Base-by-base conservation (phyloP, 2,888 invertebrate genomes). In the Torymus tubicola region DNA sequence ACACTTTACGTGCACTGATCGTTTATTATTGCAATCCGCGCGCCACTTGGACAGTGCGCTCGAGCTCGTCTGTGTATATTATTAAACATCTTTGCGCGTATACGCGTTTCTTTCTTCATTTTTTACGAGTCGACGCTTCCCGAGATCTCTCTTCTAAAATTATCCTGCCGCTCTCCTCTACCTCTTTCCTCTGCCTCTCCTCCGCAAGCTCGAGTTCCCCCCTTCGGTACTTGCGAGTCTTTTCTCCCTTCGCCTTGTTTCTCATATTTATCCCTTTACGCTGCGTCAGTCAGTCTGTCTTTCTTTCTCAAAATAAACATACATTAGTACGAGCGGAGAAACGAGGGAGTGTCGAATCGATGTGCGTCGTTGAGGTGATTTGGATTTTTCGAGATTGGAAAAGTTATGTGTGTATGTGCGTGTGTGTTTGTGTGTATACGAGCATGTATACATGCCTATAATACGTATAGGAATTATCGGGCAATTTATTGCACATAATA, bases 21-120 rank as follows among this genome's bases (percentile, higher is more conserved):
- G 79, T 80, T 80, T 80, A 74, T 80, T 74, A 80, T 80, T 65
- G 64, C 74, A 70, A 80, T 74, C 70, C 74, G 63, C 14, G 53
- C 16, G 18, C 21, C 57, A 50, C 58, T 71, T 31, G 57, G 68
- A 52, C 57, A 3, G 42, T 52, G 18, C 21, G 53, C 21, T n/a
- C n/a, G 68, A 67, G 18, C 58, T 18, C 67, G n/a, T 2, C 16
- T 31, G 52, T 74, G 69, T 80, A 80, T 80, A 80, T 80, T 80
- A 74, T 80, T 80, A 74, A 82, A 80, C 82, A 58, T 80, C 80
- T 77, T 79, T 76, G 76, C 55, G 72, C 81, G 64, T 24, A n/a
- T 60, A 13, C 12, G 16, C 64, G 52, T 53, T 69, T 65, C 57
- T 80, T 72, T 75, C 70, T 55, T 21, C 73, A 65, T 42, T 71